Evolutionary conservation across 2,797 vertebrate species (phyloP), one percentile per base, ranked within the genome.

Genomic region (Macropodus opercularis): DNA sequence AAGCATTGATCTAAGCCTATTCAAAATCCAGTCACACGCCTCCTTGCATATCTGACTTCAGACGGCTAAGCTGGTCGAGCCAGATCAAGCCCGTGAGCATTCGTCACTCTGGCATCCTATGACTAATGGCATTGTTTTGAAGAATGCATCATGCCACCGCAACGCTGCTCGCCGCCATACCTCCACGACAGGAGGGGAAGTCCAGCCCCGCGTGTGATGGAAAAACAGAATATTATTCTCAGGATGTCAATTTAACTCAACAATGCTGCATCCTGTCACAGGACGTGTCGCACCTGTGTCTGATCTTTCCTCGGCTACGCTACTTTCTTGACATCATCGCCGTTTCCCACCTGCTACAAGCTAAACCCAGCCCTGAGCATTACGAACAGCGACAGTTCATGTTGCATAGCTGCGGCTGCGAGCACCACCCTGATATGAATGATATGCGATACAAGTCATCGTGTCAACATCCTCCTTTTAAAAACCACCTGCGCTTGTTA

Each of bases 121-220:
- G 73, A 82, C 52, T 76, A 71, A 77, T 80, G 50, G 39, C 9
- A 15, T 19, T 53, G 69, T 68, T 77, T 36, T 80, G 52, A 75
- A 68, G 68, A 62, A 78, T 66, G 64, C 52, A 40, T 41, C 38
- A n/a, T 46, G 50, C 64, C 41, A 46, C 61, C 44, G 24, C 59
- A 35, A 21, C 12, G 58, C 38, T 60, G 56, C 60, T 65, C 64
- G 73, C 69, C 42, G 75, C 76, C n/a, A n/a, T 29, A 75, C 69
- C 42, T 77, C 76, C n/a, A n/a, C 26, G 54, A 32, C 26, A 21
- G 31, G 48, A 18, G 44, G 35, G 41, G 54, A 43, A 29, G 52
- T 32, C 21, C 42, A 19, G 17, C 35, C 43, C 44, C 43, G 22
- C 34, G 18, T 41, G 43, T 22, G 57, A 51, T 23, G 6, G 15